Percentiles rank a stretch among this genome's conserved stretches.
Evolutionary conservation across 2,888 invertebrate genomes (phyloP).

Genomic region (Ichneumoninae sp.): DNA sequence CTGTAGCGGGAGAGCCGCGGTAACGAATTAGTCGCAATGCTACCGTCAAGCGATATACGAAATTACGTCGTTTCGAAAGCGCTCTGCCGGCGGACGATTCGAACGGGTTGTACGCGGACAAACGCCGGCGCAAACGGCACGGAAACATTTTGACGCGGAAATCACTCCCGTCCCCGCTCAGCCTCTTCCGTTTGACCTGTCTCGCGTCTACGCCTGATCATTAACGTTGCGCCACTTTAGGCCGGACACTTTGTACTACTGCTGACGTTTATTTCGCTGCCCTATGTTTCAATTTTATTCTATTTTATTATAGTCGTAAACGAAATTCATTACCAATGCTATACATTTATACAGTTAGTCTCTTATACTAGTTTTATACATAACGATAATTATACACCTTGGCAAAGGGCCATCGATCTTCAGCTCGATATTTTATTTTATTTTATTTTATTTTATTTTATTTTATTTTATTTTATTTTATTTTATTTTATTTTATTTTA

Average conservation of each 20-base stretch:
- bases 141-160: conserved; percentile 33
- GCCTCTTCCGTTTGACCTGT: neutral
- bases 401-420: neutral
- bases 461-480: neutral
- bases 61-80: conserved; percentile 36
- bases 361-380: no score
- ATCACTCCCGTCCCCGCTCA: conserved; percentile 13
- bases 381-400: no score
- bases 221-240: neutral
- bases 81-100: neutral
- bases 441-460: neutral
- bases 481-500: neutral
- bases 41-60: conserved; percentile 12
- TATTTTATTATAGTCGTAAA: neutral
- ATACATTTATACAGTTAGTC: no score
- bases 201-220: neutral
- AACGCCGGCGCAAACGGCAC: conserved; percentile 25
- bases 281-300: neutral
- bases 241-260: neutral
- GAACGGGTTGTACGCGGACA: conserved; percentile 16
- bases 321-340: no score
- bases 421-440: neutral
- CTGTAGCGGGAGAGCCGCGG: neutral
- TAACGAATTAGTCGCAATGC: conserved; percentile 4
- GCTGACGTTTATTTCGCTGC: neutral